These are phyloP conservation scores for Pseudolycoriella hygida DNA, from an alignment of 2,888 invertebrate genomes.

Conservation along the genomic window DNA sequence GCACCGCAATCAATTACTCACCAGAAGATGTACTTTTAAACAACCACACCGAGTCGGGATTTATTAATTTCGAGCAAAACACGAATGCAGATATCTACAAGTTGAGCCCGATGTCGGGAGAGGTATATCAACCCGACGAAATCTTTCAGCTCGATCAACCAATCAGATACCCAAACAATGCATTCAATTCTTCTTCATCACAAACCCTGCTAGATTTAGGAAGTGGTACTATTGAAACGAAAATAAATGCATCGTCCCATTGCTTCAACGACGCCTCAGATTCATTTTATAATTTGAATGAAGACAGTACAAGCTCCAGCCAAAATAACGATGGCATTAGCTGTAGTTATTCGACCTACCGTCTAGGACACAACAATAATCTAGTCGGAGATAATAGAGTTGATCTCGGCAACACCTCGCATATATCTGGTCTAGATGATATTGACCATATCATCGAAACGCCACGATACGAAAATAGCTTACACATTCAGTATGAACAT, in stretches of 20 bases:
- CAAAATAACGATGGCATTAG: conserved; percentile 2
- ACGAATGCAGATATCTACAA: conserved; percentile 3
- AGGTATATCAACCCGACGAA: conserved; percentile 59
- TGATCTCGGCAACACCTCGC: too few species aligned
- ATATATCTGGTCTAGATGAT: too few species aligned
- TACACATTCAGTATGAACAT: too few species aligned
- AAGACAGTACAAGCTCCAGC: conserved; percentile 7
- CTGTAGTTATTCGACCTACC: too few species aligned
- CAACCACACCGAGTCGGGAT: not conserved
- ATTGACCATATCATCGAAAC: too few species aligned
- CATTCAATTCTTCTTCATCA: conserved; percentile 13
- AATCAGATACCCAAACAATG: conserved; percentile 18
- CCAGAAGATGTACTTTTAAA: not conserved
- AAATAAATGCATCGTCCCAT: not conserved
- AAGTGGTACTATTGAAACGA: conserved; percentile 42
- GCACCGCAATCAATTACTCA: not conserved
- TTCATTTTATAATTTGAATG: conserved; percentile 7
- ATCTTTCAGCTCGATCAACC: conserved; percentile 63
- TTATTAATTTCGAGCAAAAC: not conserved
- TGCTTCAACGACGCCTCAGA: not conserved
- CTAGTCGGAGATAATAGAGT: too few species aligned
- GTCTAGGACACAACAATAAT: too few species aligned
- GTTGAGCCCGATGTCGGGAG: conserved; percentile 26
- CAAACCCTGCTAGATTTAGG: conserved; percentile 52
- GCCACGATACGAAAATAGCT: too few species aligned